Percentiles rank a stretch among this genome's conserved stretches.
Conservation (phyloP, 1,140 invertebrate species). For the Formica exsecta region DNA sequence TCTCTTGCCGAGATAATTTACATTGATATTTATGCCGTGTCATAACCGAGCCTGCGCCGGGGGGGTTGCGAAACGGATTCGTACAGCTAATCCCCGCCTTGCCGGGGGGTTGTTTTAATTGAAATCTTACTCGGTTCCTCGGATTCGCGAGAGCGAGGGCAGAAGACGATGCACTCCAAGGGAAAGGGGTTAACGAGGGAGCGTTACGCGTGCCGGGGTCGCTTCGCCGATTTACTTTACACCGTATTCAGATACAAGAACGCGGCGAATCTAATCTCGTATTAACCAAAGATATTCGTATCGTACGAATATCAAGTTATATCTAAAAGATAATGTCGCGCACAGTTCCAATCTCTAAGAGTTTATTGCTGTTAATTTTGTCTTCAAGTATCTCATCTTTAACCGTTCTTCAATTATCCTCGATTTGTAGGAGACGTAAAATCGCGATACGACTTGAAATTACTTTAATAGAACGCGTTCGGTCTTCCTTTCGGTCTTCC, state of each 20-base stretch:
- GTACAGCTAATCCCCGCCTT: conserved; percentile 85
- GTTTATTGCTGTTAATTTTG: neutral
- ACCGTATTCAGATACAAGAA: conserved; percentile 18
- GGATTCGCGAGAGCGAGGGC: conserved; percentile 72
- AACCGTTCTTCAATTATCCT: neutral
- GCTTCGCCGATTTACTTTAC: conserved; percentile 43
- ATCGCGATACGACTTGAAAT: neutral
- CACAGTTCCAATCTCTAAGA: neutral
- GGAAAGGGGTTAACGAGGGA: conserved; percentile 73
- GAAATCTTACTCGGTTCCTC: conserved; percentile 86
- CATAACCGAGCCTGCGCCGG: conserved; percentile 82
- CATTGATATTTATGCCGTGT: conserved; percentile 87
- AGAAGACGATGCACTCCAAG: conserved; percentile 69
- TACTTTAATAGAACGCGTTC: conserved; percentile 7
- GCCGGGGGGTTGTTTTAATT: conserved; percentile 87
- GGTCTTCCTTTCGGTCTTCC: neutral
- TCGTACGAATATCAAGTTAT: neutral
- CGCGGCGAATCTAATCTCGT: conserved; percentile 25
- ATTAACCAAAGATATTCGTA: conserved; percentile 23
- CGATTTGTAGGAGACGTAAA: neutral
- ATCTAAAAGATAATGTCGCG: neutral
- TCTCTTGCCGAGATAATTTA: conserved; percentile 83
- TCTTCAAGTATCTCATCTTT: neutral
- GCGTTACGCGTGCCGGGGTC: conserved; percentile 67
- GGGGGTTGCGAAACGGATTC: conserved; percentile 82